These are phyloP conservation scores for Tretioscincus oriximinensis DNA, from an alignment of 2,113 vertebrate genomes.

Conservation along the genomic window DNA sequence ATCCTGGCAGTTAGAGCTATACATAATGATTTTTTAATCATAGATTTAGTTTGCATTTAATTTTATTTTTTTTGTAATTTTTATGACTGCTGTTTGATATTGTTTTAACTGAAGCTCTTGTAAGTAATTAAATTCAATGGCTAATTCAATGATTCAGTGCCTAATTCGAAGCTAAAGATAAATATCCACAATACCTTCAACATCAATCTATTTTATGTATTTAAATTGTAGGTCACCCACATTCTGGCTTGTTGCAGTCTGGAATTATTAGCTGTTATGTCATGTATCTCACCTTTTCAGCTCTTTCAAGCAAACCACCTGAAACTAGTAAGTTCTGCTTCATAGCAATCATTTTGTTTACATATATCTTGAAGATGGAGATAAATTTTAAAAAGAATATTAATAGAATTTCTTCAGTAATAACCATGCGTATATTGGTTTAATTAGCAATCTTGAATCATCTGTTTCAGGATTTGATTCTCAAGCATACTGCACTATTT, in stretches of 20 bases:
- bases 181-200: constrained; percentile 3
- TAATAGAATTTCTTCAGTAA: neutral
- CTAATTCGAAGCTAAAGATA: neutral
- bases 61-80: too few relatives aligned
- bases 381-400: neutral
- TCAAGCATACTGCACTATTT: neutral
- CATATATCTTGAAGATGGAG: neutral
- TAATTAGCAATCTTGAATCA: neutral
- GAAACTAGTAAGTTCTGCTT: constrained; percentile 78
- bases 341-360: neutral
- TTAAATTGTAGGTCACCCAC: constrained; percentile 81
- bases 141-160: neutral
- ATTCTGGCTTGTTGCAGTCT: constrained; percentile 91
- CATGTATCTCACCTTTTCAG: constrained; percentile 96
- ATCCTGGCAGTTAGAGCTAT: too few relatives aligned
- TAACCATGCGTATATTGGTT: neutral
- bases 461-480: neutral
- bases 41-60: too few relatives aligned
- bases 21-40: too few relatives aligned
- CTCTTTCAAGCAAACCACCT: constrained; percentile 91
- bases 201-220: neutral
- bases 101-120: neutral
- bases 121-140: neutral
- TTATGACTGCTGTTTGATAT: too few relatives aligned
- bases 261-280: constrained; percentile 95